phyloP scores from a whole-genome alignment of 2,888 invertebrate genomes.

The Sminthurides aquaticus region DNA sequence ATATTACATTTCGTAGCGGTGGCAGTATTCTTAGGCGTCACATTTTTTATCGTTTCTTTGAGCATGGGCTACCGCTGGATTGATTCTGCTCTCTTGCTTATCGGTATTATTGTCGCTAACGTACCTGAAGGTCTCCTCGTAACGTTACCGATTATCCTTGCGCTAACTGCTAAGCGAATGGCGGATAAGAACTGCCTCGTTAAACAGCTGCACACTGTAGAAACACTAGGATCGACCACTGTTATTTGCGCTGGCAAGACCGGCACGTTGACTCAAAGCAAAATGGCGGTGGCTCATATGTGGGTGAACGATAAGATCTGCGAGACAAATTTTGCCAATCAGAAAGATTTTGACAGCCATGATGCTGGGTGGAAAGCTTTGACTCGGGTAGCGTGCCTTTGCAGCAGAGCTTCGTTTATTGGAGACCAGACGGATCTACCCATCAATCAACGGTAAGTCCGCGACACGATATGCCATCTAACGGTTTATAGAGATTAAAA shows the following conservation, averaged over 20 bases:
- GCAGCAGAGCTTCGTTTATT: constrained; percentile 62
- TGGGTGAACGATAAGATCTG: constrained; percentile 30
- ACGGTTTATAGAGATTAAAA: too few relatives aligned
- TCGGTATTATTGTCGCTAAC: constrained; percentile 44
- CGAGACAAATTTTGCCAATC: constrained; percentile 7
- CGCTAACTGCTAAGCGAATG: constrained; percentile 73
- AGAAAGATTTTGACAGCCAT: constrained; percentile 45
- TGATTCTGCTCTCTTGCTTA: constrained; percentile 60
- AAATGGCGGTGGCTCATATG: constrained; percentile 43
- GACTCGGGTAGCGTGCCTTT: constrained; percentile 58
- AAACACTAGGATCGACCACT: constrained; percentile 70
- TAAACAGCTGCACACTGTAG: constrained; percentile 71
- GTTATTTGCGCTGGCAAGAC: constrained; percentile 76
- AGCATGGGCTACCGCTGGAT: constrained; percentile 53
- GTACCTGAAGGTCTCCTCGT: constrained; percentile 55
- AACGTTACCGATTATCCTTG: constrained; percentile 92
- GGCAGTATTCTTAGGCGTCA: constrained; percentile 43
- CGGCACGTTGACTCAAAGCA: constrained; percentile 71
- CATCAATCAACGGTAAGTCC: constrained; percentile 25
- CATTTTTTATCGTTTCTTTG: constrained; percentile 32
- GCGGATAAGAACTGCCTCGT: constrained; percentile 71
- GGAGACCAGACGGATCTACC: constrained; percentile 27
- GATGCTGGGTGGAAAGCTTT: constrained; percentile 51
- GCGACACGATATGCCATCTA: background rate
- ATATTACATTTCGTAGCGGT: constrained; percentile 60